Percentiles rank a stretch among this genome's conserved stretches.
These are phyloP conservation scores for Calephelis nemesis DNA, from an alignment of 1,140 invertebrate genomes.

Conservation along the genomic window DNA sequence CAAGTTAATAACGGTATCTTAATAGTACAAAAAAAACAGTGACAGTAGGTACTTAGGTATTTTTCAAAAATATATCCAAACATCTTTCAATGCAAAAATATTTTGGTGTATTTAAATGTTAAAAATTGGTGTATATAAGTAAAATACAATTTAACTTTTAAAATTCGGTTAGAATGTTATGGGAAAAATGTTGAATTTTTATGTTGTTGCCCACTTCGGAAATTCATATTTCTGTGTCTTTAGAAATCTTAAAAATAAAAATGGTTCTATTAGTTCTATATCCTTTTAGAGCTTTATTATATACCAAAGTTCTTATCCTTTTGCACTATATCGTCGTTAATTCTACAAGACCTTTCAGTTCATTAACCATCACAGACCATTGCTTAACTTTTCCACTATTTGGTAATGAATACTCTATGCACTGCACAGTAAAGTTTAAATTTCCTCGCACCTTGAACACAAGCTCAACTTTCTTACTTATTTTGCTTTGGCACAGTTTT, in stretches of 20 bases:
- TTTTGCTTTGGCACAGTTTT: conserved; percentile 67
- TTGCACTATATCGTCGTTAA: conserved; percentile 50
- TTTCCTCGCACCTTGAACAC: conserved; percentile 68
- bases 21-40: too few species aligned
- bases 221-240: not conserved
- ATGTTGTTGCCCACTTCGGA: too few species aligned
- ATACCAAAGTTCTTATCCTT: conserved; percentile 34
- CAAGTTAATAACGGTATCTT: too few species aligned
- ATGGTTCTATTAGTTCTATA: conserved; percentile 20
- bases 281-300: conserved; percentile 22
- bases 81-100: too few species aligned
- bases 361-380: conserved; percentile 59
- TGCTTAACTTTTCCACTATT: conserved; percentile 51
- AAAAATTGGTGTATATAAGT: too few species aligned
- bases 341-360: conserved; percentile 47
- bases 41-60: too few species aligned
- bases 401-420: conserved; percentile 61
- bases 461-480: conserved; percentile 55
- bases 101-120: too few species aligned
- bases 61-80: too few species aligned
- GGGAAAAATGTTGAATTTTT: too few species aligned
- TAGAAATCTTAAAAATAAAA: conserved; percentile 30
- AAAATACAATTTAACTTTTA: too few species aligned
- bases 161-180: too few species aligned
- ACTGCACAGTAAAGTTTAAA: conserved; percentile 73